phyloP scores from a whole-genome alignment of 2,113 vertebrate species.

The Nematolebias whitei region DNA sequence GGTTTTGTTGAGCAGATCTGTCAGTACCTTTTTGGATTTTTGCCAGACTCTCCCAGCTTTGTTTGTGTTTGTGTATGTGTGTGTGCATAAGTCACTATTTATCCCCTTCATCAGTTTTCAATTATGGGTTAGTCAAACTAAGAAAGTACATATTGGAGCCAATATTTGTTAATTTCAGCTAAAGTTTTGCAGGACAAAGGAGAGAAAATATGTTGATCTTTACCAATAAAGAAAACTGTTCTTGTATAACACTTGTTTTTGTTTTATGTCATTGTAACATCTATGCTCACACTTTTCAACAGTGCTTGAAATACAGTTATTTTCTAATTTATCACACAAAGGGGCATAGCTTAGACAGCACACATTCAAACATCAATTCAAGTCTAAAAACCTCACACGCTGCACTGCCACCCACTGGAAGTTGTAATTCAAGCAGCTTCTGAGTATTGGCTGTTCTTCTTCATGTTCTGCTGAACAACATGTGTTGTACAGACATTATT shows the following conservation, averaged over 20 bases:
- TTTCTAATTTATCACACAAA: background rate
- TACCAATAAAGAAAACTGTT: background rate
- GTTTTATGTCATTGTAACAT: no score
- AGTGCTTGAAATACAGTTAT: background rate
- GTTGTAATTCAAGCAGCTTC: slow-evolving; percentile 17
- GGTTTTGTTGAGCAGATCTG: slow-evolving; percentile 64
- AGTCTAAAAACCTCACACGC: slow-evolving; percentile 44
- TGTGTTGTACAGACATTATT: no score
- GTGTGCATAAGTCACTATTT: slow-evolving; percentile 23
- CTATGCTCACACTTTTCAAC: no score
- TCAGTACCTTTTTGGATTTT: slow-evolving; percentile 65
- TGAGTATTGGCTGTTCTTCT: background rate
- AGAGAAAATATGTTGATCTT: background rate
- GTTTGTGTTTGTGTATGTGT: slow-evolving; percentile 23
- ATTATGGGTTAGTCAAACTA: slow-evolving; percentile 61
- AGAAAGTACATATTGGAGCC: slow-evolving; percentile 20
- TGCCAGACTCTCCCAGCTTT: slow-evolving; percentile 36
- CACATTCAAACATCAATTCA: background rate
- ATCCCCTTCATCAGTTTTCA: slow-evolving; percentile 61
- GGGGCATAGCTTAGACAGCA: background rate
- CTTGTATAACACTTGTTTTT: no score
- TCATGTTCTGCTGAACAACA: no score
- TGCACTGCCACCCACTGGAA: slow-evolving; percentile 61
- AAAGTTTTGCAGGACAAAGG: background rate
- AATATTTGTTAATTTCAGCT: slow-evolving; percentile 13